Base-by-base conservation (phyloP, 2,113 vertebrate species). In the Mesembrinibis cayennensis region DNA sequence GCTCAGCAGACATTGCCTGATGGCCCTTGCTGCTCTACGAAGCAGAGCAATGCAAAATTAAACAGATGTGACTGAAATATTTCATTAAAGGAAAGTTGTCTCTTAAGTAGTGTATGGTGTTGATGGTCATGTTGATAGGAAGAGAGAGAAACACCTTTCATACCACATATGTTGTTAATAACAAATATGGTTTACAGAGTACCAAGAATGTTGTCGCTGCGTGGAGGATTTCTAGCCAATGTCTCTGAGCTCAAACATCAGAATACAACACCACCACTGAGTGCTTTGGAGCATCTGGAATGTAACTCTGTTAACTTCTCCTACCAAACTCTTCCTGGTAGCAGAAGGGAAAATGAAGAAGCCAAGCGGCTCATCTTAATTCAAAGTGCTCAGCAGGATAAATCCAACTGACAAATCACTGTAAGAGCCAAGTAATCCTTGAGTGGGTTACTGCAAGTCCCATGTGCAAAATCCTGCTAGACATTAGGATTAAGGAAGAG, bases 381-480 rank as follows among this genome's bases (percentile, higher is more conserved):
- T 96, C 61, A 77, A 94, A 95, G 73, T 0, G 2, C 30, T 30
- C 67, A 17, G 30, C 45, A 62, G 0, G 61, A 87, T 69, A 87
- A 95, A 93, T 72, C 19, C 34, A 85, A n/a, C 52, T 69, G 44
- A 87, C 87, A 96, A 85, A 96, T 63, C 6, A 1, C 59, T 2
- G 1, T 86, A 87, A 93, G 21, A 63, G 8, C 20, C n/a, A 87
- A 76, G 45, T 80, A 93, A 96, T 95, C 87, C 66, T 27, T 87
- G 65, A 91, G 77, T 74, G 77, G 32, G 56, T 72, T 92, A 71
- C 34, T 56, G 34, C 27, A 82, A 93, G 47, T 84, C 65, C 26
- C 65, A 42, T 52, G 63, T 61, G 77, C 69, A 93, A 95, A 88
- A 91, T 96, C 90, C 53, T 96, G 45, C 44, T 25, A 96, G 66